These are phyloP conservation scores for Acronicta leporina DNA, from an alignment of 2,888 invertebrate species.

Conservation along the genomic window DNA sequence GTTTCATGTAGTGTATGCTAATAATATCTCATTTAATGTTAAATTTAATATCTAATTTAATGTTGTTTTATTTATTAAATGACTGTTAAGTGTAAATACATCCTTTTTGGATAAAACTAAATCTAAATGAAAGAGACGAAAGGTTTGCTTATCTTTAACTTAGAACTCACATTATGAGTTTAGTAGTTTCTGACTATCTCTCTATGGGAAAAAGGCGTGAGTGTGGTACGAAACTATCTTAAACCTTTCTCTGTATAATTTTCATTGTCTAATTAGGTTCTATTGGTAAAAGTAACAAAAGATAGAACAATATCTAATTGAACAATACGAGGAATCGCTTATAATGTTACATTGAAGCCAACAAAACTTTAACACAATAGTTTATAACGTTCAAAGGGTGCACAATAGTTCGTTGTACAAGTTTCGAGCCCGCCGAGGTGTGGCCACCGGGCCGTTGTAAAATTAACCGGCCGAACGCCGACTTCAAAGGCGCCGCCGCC, in stretches of 20 bases:
- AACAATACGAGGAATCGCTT: conserved; percentile 27
- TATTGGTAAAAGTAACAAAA: conserved; percentile 16
- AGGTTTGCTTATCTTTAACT: no score
- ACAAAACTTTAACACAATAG: conserved; percentile 33
- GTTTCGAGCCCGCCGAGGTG: conserved; percentile 43
- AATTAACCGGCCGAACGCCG: conserved; percentile 73
- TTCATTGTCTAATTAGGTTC: conserved; percentile 14
- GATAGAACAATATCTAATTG: conserved; percentile 19
- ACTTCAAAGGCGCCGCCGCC: conserved; percentile 79
- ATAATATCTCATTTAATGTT: no score
- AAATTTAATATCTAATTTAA: no score
- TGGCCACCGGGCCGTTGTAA: conserved; percentile 72
- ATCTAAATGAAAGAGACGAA: no score
- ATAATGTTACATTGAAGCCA: conserved; percentile 10
- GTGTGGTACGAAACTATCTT: not conserved
- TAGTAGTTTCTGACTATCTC: no score
- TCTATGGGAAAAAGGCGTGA: no score
- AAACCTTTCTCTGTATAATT: not conserved
- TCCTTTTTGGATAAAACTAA: no score
- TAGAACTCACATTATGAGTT: no score
- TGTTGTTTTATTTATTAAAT: no score
- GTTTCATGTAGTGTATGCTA: no score
- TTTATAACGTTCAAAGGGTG: conserved; percentile 44
- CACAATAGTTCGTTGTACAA: conserved; percentile 56
- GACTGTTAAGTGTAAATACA: no score